phyloP scores from a whole-genome alignment of 2,113 vertebrate genomes.

The Ammodytes marinus region DNA sequence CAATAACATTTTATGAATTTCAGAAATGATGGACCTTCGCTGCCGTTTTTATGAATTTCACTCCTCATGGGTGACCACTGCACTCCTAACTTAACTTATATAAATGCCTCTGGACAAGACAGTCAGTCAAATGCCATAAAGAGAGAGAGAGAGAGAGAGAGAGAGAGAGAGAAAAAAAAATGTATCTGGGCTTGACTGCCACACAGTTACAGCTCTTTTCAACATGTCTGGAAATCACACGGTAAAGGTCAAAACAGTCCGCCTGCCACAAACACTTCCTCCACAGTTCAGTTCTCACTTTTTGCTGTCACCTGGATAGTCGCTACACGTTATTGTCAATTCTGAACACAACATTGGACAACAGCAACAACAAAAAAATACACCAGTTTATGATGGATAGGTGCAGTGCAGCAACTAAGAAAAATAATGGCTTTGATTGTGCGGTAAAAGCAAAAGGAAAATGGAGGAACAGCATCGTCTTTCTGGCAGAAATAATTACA shows the following conservation, averaged over 20 bases:
- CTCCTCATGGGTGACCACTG: not conserved
- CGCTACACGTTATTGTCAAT: slow-evolving; percentile 29
- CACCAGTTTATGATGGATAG: not conserved
- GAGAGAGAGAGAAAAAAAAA: not conserved
- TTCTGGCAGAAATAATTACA: slow-evolving; percentile 30
- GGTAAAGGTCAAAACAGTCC: slow-evolving; percentile 46
- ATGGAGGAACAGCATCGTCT: not conserved
- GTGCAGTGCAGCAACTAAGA: not conserved
- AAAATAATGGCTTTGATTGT: not conserved
- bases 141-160: too few relatives aligned
- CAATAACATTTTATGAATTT: not conserved
- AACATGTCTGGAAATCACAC: slow-evolving; percentile 17
- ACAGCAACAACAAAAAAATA: slow-evolving; percentile 3
- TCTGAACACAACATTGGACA: not conserved
- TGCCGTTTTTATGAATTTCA: slow-evolving; percentile 1
- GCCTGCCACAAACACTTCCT: slow-evolving; percentile 33
- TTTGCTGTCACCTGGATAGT: slow-evolving; percentile 32
- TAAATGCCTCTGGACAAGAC: not conserved
- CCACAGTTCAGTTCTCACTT: slow-evolving; percentile 39
- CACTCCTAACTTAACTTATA: not conserved
- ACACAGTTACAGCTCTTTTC: not conserved
- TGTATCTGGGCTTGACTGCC: not conserved
- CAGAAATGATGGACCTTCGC: not conserved
- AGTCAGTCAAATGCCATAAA: not conserved
- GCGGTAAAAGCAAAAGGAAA: not conserved